These are phyloP conservation scores for Drosophila koepferae DNA, from an alignment of 2,888 invertebrate genomes.

Conservation along the genomic window DNA sequence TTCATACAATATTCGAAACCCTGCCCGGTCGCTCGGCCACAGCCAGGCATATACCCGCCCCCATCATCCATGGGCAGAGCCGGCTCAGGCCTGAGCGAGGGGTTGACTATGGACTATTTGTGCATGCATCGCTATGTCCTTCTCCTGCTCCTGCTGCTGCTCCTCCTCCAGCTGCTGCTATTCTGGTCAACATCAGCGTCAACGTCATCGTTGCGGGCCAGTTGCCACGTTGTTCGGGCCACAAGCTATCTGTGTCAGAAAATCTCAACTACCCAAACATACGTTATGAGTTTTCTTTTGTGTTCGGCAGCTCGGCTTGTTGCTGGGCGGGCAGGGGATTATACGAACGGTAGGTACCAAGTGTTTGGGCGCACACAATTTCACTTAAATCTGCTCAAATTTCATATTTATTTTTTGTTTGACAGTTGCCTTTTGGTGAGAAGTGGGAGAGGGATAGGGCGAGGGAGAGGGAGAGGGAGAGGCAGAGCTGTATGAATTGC, in stretches of 20 bases:
- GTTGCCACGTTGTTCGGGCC: slow-evolving; percentile 29
- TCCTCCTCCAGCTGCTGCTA: background rate
- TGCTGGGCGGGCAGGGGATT: background rate
- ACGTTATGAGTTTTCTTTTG: slow-evolving; percentile 75
- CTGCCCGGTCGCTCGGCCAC: slow-evolving; percentile 16
- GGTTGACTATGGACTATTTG: slow-evolving; percentile 33
- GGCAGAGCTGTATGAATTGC: slow-evolving; percentile 11
- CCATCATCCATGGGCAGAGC: background rate
- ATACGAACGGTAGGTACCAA: slow-evolving; percentile 7
- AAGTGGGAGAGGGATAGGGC: background rate
- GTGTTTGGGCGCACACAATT: slow-evolving; percentile 34
- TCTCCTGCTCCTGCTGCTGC: slow-evolving; percentile 5
- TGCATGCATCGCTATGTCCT: slow-evolving; percentile 41
- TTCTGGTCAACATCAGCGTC: slow-evolving; percentile 28
- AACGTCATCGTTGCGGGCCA: slow-evolving; percentile 35
- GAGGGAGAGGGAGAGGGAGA: background rate
- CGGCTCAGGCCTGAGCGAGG: background rate
- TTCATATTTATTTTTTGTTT: slow-evolving; percentile 70
- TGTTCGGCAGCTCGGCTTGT: slow-evolving; percentile 45
- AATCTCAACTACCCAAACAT: slow-evolving; percentile 74
- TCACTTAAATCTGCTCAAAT: slow-evolving; percentile 68
- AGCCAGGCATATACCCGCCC: slow-evolving; percentile 29
- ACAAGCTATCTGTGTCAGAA: slow-evolving; percentile 74
- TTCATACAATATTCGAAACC: slow-evolving; percentile 74
- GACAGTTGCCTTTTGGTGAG: slow-evolving; percentile 45